phyloP scores from a whole-genome alignment of 2,888 invertebrate genomes.

The Hyalella azteca region DNA sequence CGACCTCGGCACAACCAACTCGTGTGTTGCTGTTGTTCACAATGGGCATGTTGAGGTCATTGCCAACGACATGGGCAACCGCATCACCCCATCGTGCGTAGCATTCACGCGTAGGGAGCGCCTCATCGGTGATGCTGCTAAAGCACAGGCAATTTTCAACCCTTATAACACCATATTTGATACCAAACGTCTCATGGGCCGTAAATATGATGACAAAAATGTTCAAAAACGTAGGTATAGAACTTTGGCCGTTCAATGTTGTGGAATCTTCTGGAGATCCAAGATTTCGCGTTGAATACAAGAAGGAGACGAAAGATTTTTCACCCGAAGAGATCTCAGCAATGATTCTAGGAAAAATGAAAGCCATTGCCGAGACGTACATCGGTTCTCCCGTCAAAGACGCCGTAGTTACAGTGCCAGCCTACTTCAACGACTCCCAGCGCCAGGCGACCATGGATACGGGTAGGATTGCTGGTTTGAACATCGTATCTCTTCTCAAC shows the following conservation, averaged over 20 bases:
- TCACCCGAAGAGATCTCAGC: slow-evolving; percentile 10
- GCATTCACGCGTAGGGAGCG: background rate
- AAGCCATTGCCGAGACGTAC: background rate
- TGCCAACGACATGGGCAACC: background rate
- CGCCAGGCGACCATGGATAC: slow-evolving; percentile 32
- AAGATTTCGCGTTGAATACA: background rate
- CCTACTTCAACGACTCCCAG: too few species aligned
- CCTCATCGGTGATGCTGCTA: background rate
- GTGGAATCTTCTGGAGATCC: background rate
- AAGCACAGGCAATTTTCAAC: background rate
- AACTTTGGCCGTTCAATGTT: background rate
- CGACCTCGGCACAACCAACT: background rate
- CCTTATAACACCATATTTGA: slow-evolving; percentile 7
- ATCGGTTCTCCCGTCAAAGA: background rate
- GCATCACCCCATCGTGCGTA: slow-evolving; percentile 7
- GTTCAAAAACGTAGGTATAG: background rate
- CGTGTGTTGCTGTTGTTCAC: background rate
- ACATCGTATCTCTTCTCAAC: background rate
- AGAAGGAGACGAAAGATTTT: background rate
- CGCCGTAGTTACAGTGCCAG: slow-evolving; percentile 5
- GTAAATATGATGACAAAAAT: background rate
- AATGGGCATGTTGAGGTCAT: background rate
- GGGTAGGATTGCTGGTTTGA: slow-evolving; percentile 9
- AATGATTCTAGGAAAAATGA: background rate
- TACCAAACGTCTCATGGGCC: background rate